Base-by-base conservation (phyloP, 2,797 vertebrate species). In the Rhodeus uyekii region DNA sequence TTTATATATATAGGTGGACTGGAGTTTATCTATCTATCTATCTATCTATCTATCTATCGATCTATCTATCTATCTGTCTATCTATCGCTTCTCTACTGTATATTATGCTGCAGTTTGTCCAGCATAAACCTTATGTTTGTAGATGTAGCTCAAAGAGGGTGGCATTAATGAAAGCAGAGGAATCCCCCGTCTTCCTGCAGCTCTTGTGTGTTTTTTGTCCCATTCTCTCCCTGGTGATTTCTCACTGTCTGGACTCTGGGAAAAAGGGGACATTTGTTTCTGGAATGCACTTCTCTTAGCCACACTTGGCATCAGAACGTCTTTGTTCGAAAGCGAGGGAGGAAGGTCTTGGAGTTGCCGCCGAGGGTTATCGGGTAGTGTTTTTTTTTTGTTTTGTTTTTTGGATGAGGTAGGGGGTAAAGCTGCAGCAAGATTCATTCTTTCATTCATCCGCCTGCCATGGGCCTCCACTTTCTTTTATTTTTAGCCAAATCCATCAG, bases 401-500 rank as follows among this genome's bases (percentile, higher is more conserved):
- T 65, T 48, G n/a, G 38, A 32, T 38, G 36, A 65, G 55, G 64
- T 29, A 32, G 63, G 73, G 84, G 84, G 73, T 77, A 82, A 50
- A 63, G 75, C 58, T 42, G 29, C 46, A 44, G 76, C 39, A 60
- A 60, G 61, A 53, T 82, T 76, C 81, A 39, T 82, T 82, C 86
- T 93, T 94, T 96, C 94, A 96, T 82, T 76, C 80, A 82, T 96
- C 93, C 90, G 90, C 93, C 94, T 94, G 92, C 96, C 94, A 91
- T 16, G 90, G 94, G 92, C 87, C 90, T 80, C 92, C 86, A 91
- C 93, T 95, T 94, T 93, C 96, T 96, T 96, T 97, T 96, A 97
- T 97, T 98, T 97, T 96, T 96, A 96, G 96, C 96, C 96, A 96
- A 96, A 96, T 97, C 95, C 93, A 94, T 97, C 96, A 97, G 94